These are phyloP conservation scores for Acleris holmiana DNA, from an alignment of 2,888 invertebrate species.

Conservation along the genomic window DNA sequence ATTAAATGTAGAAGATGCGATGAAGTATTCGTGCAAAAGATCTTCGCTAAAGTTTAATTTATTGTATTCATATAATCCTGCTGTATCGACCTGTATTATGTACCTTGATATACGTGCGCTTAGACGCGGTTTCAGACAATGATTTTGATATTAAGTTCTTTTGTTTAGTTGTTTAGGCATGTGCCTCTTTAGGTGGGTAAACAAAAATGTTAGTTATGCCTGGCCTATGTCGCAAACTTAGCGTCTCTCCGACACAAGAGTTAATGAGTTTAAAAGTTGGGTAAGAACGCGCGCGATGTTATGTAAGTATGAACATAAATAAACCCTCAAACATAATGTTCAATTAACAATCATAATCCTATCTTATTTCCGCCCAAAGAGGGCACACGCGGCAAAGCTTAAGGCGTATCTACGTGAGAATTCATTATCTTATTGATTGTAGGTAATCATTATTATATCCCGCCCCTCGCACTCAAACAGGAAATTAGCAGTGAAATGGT, in stretches of 20 bases:
- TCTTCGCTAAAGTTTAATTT: too few species aligned
- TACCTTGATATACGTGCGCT: too few species aligned
- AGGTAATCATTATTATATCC: too few species aligned
- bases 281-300: conserved; percentile 25
- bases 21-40: too few species aligned
- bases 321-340: conserved; percentile 16
- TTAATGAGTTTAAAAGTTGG: conserved; percentile 36
- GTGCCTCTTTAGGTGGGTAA: not conserved
- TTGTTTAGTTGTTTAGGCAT: too few species aligned
- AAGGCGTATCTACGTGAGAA: not conserved
- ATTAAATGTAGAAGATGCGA: too few species aligned
- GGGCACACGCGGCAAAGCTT: not conserved
- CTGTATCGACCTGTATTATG: too few species aligned
- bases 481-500: too few species aligned
- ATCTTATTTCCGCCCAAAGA: conserved; percentile 17
- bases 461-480: too few species aligned
- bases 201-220: conserved; percentile 19
- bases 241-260: conserved; percentile 12
- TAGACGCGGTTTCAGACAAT: too few species aligned
- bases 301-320: conserved; percentile 31
- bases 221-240: conserved; percentile 19
- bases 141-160: too few species aligned
- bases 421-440: not conserved
- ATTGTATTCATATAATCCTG: too few species aligned
- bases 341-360: conserved; percentile 23